These are phyloP conservation scores for Paedocypris sp. DNA, from an alignment of 2,113 vertebrate genomes.

Conservation along the genomic window DNA sequence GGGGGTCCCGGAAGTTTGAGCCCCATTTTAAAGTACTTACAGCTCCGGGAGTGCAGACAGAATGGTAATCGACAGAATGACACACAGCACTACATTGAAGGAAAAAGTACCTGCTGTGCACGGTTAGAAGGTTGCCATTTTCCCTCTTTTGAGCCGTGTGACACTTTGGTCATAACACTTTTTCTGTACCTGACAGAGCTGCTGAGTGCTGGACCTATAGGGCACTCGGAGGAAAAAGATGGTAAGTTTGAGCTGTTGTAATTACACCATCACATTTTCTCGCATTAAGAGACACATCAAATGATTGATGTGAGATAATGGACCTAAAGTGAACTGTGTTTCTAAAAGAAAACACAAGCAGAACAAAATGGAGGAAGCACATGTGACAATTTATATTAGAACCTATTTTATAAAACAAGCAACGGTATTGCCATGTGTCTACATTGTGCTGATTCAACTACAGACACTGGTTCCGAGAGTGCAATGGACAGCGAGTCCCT, in stretches of 20 bases:
- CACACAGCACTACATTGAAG: conserved; percentile 32
- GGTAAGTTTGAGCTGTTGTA: conserved; percentile 43
- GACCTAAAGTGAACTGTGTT: not conserved
- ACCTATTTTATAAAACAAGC: no score
- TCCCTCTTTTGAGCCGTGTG: conserved; percentile 33
- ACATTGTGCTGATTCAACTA: conserved; percentile 1
- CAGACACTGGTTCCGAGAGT: conserved; percentile 37
- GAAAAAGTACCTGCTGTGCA: conserved; percentile 43
- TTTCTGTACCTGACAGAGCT: conserved; percentile 53
- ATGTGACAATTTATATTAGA: no score
- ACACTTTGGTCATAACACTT: conserved; percentile 52
- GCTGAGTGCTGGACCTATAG: conserved; percentile 58
- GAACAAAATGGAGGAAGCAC: no score
- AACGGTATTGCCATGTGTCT: no score
- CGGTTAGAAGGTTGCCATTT: conserved; percentile 49
- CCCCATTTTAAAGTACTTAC: conserved; percentile 36
- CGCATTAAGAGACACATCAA: not conserved
- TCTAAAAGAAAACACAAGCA: no score
- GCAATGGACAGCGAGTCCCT: conserved; percentile 33
- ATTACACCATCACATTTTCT: not conserved
- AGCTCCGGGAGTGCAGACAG: conserved; percentile 26
- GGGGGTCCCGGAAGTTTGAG: conserved; percentile 37
- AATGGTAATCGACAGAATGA: conserved; percentile 40
- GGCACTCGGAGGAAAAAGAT: conserved; percentile 44
- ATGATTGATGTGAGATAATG: not conserved